These are phyloP conservation scores for Caenorhabditis sp. DNA, from an alignment of 2,888 invertebrate genomes.

Conservation along the genomic window DNA sequence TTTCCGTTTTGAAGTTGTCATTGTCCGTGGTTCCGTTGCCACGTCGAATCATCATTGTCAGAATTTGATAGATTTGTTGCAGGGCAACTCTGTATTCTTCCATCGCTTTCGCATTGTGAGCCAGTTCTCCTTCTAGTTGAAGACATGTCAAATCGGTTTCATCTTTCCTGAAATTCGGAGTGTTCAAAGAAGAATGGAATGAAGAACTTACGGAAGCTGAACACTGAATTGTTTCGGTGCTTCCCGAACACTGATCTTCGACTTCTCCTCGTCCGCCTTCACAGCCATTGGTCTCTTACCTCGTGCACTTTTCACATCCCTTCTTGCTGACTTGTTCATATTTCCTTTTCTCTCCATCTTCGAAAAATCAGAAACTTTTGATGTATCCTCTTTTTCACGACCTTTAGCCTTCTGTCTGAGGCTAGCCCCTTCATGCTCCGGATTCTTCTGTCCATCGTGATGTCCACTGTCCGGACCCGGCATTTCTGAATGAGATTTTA, in stretches of 20 bases:
- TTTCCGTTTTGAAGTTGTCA: slow-evolving; percentile 40
- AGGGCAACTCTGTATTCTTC: slow-evolving; percentile 49
- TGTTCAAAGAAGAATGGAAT: background rate
- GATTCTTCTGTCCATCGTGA: slow-evolving; percentile 22
- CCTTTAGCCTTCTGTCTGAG: slow-evolving; percentile 29
- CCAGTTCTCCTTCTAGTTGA: slow-evolving; percentile 22
- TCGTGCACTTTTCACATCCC: slow-evolving; percentile 20
- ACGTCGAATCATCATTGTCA: slow-evolving; percentile 38
- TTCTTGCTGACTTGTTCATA: slow-evolving; percentile 27
- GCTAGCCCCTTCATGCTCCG: slow-evolving; percentile 4
- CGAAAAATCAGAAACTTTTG: slow-evolving; percentile 19
- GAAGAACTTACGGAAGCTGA: slow-evolving; percentile 20
- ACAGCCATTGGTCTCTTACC: slow-evolving; percentile 25
- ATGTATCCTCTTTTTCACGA: slow-evolving; percentile 30
- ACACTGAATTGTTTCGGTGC: background rate
- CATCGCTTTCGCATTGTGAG: slow-evolving; percentile 8
- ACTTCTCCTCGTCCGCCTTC: slow-evolving; percentile 7
- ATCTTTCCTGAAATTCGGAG: slow-evolving; percentile 37
- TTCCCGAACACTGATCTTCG: slow-evolving; percentile 20
- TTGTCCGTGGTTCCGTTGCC: slow-evolving; percentile 44
- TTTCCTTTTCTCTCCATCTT: slow-evolving; percentile 26
- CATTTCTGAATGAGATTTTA: slow-evolving; percentile 3
- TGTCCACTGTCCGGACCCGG: slow-evolving; percentile 8
- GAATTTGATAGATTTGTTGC: slow-evolving; percentile 31
- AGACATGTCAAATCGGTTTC: slow-evolving; percentile 20